Conservation (phyloP, 2,113 vertebrate genomes). For the Spilogale gracilis region DNA sequence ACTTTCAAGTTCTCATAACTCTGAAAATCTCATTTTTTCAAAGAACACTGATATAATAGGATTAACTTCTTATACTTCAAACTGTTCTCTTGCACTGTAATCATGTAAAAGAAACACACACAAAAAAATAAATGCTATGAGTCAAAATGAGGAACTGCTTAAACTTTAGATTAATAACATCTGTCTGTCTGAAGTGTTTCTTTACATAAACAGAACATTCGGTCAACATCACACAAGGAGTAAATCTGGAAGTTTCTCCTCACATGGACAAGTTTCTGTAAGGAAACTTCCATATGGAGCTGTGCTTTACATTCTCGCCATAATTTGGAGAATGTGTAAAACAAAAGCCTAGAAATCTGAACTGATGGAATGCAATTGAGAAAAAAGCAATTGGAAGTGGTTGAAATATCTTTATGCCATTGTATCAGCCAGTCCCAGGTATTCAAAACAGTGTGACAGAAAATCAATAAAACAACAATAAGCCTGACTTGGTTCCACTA, state of each 20-base stretch:
- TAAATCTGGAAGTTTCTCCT: background rate
- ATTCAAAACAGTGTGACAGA: slow-evolving; percentile 83
- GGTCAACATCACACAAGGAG: background rate
- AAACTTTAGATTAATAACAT: slow-evolving; percentile 12
- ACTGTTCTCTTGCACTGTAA: background rate
- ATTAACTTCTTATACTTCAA: background rate
- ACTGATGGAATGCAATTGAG: slow-evolving; percentile 71
- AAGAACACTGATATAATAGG: background rate
- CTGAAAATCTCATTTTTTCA: slow-evolving; percentile 22
- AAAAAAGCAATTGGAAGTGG: slow-evolving; percentile 70
- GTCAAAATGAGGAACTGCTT: slow-evolving; percentile 46
- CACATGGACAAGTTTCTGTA: background rate
- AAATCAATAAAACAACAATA: slow-evolving; percentile 87
- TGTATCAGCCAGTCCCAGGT: slow-evolving; percentile 54
- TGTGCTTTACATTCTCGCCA: slow-evolving; percentile 1
- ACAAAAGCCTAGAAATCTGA: slow-evolving; percentile 49
- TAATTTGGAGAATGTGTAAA: slow-evolving; percentile 64
- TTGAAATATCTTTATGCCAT: slow-evolving; percentile 71
- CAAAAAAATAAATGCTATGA: background rate
- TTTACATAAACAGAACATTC: background rate
- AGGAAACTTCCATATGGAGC: slow-evolving; percentile 39
- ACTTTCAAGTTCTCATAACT: background rate
- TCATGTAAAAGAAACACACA: background rate
- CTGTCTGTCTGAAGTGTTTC: background rate
- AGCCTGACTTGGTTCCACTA: slow-evolving; percentile 68